A percentile compares a stretch with the other conserved stretches of the same genome.
Conservation (phyloP, 2,797 vertebrate genomes). For the Anguilla obscura region DNA sequence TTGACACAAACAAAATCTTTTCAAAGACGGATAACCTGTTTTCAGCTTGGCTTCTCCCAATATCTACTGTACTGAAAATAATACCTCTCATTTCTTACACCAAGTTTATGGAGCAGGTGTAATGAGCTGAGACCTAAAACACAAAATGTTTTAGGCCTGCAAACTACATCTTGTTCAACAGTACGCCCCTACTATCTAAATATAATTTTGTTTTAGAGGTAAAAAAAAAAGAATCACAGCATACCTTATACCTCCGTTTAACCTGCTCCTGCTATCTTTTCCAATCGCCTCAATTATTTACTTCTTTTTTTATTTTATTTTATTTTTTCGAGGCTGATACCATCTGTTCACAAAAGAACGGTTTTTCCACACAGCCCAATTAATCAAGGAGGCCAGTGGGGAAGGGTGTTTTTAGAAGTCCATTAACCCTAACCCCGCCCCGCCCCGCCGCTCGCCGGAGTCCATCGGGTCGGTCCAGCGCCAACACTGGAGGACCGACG, state of each 20-base stretch:
- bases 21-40: too few species aligned
- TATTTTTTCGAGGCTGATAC: background rate
- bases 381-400: slow-evolving; percentile 68
- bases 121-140: background rate
- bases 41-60: background rate
- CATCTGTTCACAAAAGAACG: slow-evolving; percentile 21
- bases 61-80: background rate
- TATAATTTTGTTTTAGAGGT: background rate
- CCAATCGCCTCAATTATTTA: background rate
- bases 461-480: slow-evolving; percentile 14
- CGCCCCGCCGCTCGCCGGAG: slow-evolving; percentile 44
- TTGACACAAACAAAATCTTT: background rate
- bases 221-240: background rate
- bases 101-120: background rate
- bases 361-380: slow-evolving; percentile 56
- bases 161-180: background rate
- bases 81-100: background rate
- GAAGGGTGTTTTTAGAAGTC: slow-evolving; percentile 65
- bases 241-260: background rate
- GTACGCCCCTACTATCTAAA: background rate
- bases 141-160: background rate
- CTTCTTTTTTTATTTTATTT: slow-evolving; percentile 8
- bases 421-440: slow-evolving; percentile 64
- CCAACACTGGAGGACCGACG: slow-evolving; percentile 34
- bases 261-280: background rate